Base-by-base conservation (phyloP, 2,797 vertebrate species). In the Mycteria americana region DNA sequence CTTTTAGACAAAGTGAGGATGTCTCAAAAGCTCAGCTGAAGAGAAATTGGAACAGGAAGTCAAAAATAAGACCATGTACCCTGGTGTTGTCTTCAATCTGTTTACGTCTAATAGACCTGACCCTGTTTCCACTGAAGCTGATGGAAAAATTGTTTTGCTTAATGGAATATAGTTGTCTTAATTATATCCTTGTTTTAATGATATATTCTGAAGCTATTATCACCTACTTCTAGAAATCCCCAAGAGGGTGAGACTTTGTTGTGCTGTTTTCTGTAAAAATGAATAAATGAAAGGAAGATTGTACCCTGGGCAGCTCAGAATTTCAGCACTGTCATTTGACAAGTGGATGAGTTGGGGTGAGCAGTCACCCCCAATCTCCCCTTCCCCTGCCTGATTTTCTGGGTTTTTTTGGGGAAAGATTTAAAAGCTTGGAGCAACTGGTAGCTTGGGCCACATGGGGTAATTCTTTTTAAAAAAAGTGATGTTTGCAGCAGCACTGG, bases 41-140 rank as follows among this genome's bases (percentile, higher is more conserved):
- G 39, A 83, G 78, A 91, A 95, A 85, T n/a, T 76, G 31, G 37
- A 93, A 64, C 45, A 91, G 81, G 78, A 97, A 93, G 64, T 79
- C 4, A 78, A 91, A 90, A 91, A 22, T 1, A 11, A 91, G 53
- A 68, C 53, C 30, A 9, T 7, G 27, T 83, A 56, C 33, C 18
- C 39, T 59, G 9, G 19, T 85, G 67, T 84, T 10, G 0, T 82
- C 79, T 85, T 87, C 57, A 72, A 17, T 77, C 37, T 88, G 33
- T 80, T 90, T 77, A 22, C 11, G 57, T 64, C 37, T 83, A 83
- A 77, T 85, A 95, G 67, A 87, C 16, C 30, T 78, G 10, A 81
- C 15, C 14, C 13, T 87, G 35, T 50, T 88, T 95, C 75, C 70
- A 80, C 31, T 68, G 78, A 91, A 88, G 53, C 23, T 83, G 56